Base-by-base conservation (phyloP, 1,140 invertebrate genomes). In the Maconellicoccus hirsutus region DNA sequence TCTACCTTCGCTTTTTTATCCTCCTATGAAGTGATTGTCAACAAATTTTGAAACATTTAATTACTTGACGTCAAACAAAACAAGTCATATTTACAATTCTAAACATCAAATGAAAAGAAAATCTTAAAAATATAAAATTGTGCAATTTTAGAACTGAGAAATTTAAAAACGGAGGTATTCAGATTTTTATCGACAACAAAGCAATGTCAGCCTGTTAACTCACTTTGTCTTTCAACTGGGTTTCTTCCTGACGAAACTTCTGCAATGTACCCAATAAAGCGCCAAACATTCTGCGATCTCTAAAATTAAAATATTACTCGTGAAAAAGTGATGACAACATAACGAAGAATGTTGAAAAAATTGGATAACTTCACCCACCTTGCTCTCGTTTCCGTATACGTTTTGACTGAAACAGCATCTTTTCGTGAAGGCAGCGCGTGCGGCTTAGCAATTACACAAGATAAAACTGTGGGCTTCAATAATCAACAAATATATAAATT, bases 271-370 rank as follows among this genome's bases (percentile, higher is more conserved):
- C 94, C 29, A 98, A 79, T 39, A 98, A 81, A 29, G 92, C 90
- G 25, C 94, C 94, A 83, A 98, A 97, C 90, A 98, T 97, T 73
- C 96, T 84, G 73, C 89, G 85, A 81, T 96, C 96, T 73, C 94
- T 82, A 25, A 66, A 66, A 10, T 66, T 4, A 16, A 66, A 66
- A 52, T 8, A 52, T 52, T 52, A 16, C 10, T 16, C 6, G n/a
- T 52, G 2, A 3, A 8, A 52, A 52, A 33, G 12, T 33, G 4
- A 33, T 33, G 6, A 52, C 33, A 52, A 52, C n/a, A 19, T 38
- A 7, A 14, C 33, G 33, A n/a, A n/a, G n/a, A n/a, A n/a, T 38
- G 6, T 38, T 14, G 33, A 38, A 14, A 38, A 38, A 38, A 38
- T 14, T 6, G 14, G 33, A 38, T 6, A 16, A 52, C 4, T 16